Evolutionary conservation across 1,140 invertebrate genomes (phyloP), one percentile per base, ranked within the genome.

Genomic region (Polypedilum vanderplanki): DNA sequence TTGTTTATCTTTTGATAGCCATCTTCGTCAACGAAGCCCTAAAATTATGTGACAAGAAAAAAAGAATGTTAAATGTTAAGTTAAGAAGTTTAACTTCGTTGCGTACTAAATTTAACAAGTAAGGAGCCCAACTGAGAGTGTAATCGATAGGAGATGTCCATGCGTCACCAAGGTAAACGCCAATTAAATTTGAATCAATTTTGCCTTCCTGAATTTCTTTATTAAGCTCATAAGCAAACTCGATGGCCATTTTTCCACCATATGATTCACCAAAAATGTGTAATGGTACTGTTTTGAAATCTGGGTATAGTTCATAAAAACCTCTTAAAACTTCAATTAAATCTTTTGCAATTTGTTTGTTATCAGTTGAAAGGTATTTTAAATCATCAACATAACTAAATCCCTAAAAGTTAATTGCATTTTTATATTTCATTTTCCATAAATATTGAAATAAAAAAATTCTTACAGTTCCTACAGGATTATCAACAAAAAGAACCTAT

Each of bases 241-340:
- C 90, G 8, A 90, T 87, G 0, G 92, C 89, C 91, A 95, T 95
- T 85, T 96, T 96, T 0, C 93, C 94, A 15, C 93, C 93, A 82
- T 96, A 96, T 0, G 92, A 94, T 80, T 96, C 91, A 22, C 88
- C 90, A 76, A 91, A 91, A 70, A 96, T 93, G 77, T 93, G 96
- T 12, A 93, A 85, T 0, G 92, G 90, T 2, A 90, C 86, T 5
- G 81, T 83, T 78, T 88, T 85, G 79, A 93, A 93, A 77, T 90
- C 85, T 0, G 90, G 87, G 77, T 90, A 79, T 40, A 83, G 79
- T 18, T 84, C 78, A 64, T 89, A 87, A 77, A 95, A 90, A 3
- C 84, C 84, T 79, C 84, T 85, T 78, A 95, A 86, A 9, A 93
- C 83, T 64, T 85, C 85, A 0, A 95, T 83, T 74, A 96, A 88